These are phyloP conservation scores for Lipotes vexillifer DNA, from an alignment of 2,113 vertebrate genomes.

Conservation along the genomic window DNA sequence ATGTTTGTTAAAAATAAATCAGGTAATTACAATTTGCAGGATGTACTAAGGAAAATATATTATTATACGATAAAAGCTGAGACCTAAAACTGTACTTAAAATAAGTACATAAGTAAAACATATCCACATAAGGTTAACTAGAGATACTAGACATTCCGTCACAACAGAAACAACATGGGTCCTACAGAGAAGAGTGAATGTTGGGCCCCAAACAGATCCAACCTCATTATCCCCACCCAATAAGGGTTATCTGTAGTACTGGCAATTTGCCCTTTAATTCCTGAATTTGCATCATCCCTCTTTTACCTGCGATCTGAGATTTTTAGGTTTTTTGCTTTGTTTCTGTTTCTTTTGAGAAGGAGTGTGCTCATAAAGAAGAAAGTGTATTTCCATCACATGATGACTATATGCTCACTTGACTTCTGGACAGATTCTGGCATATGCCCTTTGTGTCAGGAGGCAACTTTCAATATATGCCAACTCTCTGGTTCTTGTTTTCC, in stretches of 20 bases:
- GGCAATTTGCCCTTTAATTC: background rate
- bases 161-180: background rate
- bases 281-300: background rate
- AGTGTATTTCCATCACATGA: background rate
- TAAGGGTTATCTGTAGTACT: background rate
- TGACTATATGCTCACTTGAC: background rate
- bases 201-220: background rate
- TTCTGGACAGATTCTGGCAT: background rate
- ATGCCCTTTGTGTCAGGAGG: background rate
- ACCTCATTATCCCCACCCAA: fast-evolving
- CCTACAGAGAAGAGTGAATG: background rate
- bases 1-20: background rate
- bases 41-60: background rate
- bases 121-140: background rate
- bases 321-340: background rate
- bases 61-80: background rate
- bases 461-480: background rate
- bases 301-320: background rate
- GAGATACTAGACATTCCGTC: background rate
- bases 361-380: background rate
- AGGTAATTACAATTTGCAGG: background rate
- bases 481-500: background rate
- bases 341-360: background rate
- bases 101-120: background rate
- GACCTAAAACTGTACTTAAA: background rate